These are phyloP conservation scores for Heliangelus exortis DNA, from an alignment of 2,797 vertebrate species.

Conservation along the genomic window DNA sequence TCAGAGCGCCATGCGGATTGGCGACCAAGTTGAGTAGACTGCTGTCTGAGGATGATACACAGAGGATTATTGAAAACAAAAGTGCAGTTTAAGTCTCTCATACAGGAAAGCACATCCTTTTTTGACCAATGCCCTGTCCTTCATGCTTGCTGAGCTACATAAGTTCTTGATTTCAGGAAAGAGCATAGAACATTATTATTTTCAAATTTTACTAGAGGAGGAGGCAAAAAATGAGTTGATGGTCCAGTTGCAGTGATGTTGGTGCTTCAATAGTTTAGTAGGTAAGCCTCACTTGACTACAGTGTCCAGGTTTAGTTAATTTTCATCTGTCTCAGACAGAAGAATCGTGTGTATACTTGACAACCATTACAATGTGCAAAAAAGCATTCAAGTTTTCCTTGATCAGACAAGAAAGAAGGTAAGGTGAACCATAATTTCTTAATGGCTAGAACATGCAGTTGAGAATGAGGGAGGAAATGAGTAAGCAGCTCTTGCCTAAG, in stretches of 20 bases:
- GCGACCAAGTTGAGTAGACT: not conserved
- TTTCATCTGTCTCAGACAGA: not conserved
- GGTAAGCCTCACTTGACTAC: not conserved
- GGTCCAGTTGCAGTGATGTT: not conserved
- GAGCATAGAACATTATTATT: not conserved
- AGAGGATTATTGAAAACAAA: not conserved
- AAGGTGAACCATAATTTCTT: not conserved
- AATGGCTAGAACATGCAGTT: not conserved
- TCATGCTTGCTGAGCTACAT: not conserved
- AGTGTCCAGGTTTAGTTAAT: not conserved
- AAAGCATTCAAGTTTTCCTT: not conserved
- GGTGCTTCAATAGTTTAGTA: not conserved
- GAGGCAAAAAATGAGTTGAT: not conserved
- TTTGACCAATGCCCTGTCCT: not conserved
- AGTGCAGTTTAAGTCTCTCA: not conserved
- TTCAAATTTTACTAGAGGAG: not conserved
- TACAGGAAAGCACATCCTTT: not conserved
- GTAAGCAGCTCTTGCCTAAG: not conserved
- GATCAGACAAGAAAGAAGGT: not conserved
- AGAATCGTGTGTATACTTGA: not conserved
- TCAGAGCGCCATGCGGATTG: not conserved
- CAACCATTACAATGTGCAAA: not conserved
- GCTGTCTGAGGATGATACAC: not conserved
- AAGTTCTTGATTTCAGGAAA: not conserved
- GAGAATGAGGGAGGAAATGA: not conserved